Evolutionary conservation across 2,888 invertebrate species (phyloP).

Genomic region (Cremastinae sp.): DNA sequence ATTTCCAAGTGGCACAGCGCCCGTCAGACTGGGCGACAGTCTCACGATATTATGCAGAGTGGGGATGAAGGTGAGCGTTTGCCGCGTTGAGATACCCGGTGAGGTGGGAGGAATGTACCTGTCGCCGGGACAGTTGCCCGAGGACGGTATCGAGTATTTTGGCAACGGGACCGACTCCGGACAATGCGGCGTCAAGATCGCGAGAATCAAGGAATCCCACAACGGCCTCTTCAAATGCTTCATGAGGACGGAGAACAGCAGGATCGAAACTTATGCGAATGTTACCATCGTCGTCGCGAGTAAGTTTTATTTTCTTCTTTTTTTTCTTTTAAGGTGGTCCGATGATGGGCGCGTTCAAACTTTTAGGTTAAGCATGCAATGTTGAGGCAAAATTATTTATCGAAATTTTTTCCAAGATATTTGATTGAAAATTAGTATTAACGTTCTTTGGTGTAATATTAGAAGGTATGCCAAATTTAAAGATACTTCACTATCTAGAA

Average conservation of each 20-base stretch:
- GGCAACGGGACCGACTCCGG: constrained; percentile 83
- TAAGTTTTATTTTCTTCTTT: constrained; percentile 82
- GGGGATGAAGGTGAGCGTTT: constrained; percentile 83
- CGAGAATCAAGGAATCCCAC: constrained; percentile 84
- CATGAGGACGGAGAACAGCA: constrained; percentile 83
- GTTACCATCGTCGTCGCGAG: constrained; percentile 88
- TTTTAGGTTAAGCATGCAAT: no score
- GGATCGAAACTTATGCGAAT: constrained; percentile 83
- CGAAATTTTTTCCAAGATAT: no score
- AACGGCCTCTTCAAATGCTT: constrained; percentile 88
- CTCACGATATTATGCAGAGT: constrained; percentile 84
- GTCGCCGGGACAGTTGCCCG: constrained; percentile 63
- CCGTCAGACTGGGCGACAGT: constrained; percentile 83
- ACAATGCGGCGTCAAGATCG: constrained; percentile 88
- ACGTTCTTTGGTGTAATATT: no score
- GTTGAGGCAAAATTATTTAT: no score
- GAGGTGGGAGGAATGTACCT: constrained; percentile 60
- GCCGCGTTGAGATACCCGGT: constrained; percentile 81
- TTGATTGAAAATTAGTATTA: no score
- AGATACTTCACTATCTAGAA: no score
- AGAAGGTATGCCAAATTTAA: no score
- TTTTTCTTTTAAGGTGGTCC: no score
- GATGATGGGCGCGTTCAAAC: no score
- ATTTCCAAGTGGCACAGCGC: constrained; percentile 81
- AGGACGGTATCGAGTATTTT: constrained; percentile 78